Conservation (phyloP, 2,113 vertebrate species). For the Delphinapterus leucas region DNA sequence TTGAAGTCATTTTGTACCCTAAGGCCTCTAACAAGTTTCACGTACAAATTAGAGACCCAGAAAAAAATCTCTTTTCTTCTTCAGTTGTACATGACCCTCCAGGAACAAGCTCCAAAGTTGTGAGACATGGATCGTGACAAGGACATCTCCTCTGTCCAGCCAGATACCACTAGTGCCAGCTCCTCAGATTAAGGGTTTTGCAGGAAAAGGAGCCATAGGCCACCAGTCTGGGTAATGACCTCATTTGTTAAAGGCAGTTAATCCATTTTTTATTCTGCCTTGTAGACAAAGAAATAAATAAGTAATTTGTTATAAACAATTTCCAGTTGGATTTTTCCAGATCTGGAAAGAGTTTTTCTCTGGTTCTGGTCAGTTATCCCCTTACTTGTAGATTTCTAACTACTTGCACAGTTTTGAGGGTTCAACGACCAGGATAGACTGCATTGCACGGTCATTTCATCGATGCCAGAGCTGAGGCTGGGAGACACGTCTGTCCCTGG, state of each 20-base stretch:
- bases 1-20: background rate
- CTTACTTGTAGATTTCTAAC: background rate
- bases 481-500: rapidly evolving
- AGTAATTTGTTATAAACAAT: background rate
- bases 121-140: rapidly evolving
- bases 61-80: background rate
- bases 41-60: background rate
- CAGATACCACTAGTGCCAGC: rapidly evolving
- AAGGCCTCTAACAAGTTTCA: background rate
- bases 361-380: background rate
- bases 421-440: rapidly evolving
- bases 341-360: background rate
- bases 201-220: background rate
- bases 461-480: background rate
- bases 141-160: background rate
- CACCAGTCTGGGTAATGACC: background rate
- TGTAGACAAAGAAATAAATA: background rate
- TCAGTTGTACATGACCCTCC: background rate
- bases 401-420: background rate
- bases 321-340: background rate
- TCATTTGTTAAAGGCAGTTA: background rate
- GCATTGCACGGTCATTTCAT: rapidly evolving
- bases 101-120: background rate
- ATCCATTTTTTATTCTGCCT: background rate
- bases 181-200: background rate